phyloP scores from a whole-genome alignment of 2,797 vertebrate species.

The Alfaro cultratus region DNA sequence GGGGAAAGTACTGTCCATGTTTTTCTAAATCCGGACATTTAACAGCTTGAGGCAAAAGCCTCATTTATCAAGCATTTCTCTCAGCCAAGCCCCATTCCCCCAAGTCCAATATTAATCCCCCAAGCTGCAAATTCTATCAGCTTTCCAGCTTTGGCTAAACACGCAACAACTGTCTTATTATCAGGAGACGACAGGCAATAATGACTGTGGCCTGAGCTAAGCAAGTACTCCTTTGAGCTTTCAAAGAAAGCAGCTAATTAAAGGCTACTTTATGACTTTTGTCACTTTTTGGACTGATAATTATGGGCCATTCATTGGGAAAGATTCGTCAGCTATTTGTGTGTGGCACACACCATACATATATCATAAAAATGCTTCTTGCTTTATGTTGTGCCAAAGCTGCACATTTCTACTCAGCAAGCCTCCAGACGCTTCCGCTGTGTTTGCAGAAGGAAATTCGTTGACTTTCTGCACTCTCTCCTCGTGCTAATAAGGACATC shows the following conservation, averaged over 20 bases:
- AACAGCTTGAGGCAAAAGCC: conserved; percentile 28
- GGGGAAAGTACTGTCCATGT: conserved; percentile 9
- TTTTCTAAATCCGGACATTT: conserved; percentile 28
- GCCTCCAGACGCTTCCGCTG: conserved; percentile 34
- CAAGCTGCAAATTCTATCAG: conserved; percentile 61
- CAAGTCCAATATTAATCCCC: conserved; percentile 61
- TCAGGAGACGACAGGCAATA: conserved; percentile 69
- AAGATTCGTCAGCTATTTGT: conserved; percentile 68
- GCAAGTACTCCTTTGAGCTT: conserved; percentile 63
- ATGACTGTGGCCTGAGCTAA: conserved; percentile 65
- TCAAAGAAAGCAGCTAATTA: conserved; percentile 74
- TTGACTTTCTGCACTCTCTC: conserved; percentile 58
- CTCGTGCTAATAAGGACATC: conserved; percentile 61
- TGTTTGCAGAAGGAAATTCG: conserved; percentile 65
- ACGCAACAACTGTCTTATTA: conserved; percentile 69
- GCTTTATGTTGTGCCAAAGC: conserved; percentile 46
- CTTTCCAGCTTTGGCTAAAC: conserved; percentile 60
- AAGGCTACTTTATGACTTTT: conserved; percentile 78
- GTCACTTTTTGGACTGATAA: conserved; percentile 75
- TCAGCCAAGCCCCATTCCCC: conserved; percentile 26
- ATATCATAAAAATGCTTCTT: conserved; percentile 44
- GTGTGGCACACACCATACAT: conserved; percentile 55
- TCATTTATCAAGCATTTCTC: conserved; percentile 40
- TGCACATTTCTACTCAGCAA: conserved; percentile 26
- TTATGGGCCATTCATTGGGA: conserved; percentile 70